phyloP scores from a whole-genome alignment of 2,888 invertebrate species.

The Xestoiulus laeticollis region DNA sequence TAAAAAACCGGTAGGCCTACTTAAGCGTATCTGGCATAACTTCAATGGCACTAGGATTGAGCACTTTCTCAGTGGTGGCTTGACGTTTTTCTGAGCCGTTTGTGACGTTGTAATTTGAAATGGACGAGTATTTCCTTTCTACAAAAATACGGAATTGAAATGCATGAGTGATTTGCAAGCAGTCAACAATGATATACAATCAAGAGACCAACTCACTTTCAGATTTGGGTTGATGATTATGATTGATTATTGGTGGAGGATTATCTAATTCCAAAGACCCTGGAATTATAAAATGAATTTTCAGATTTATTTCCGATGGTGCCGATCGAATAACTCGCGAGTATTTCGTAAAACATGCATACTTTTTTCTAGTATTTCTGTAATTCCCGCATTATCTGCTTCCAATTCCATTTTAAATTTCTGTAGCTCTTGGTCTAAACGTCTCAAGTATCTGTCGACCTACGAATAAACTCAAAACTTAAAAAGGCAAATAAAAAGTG shows the following conservation, averaged over 20 bases:
- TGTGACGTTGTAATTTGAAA: conserved; percentile 46
- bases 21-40: conserved; percentile 46
- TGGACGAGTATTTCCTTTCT: conserved; percentile 56
- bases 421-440: conserved; percentile 88
- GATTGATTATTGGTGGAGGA: conserved; percentile 60
- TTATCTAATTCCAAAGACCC: conserved; percentile 88
- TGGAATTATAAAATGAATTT: conserved; percentile 59
- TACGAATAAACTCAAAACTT: conserved; percentile 56
- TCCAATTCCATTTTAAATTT: conserved; percentile 99
- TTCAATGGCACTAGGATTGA: conserved; percentile 48
- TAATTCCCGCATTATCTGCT: conserved; percentile 98
- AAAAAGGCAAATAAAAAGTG: background rate
- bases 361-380: conserved; percentile 90
- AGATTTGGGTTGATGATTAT: conserved; percentile 60
- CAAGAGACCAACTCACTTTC: conserved; percentile 61
- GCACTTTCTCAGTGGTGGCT: conserved; percentile 50
- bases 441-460: conserved; percentile 87
- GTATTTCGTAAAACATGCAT: conserved; percentile 53
- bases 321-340: background rate
- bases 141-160: background rate
- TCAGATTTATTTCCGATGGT: background rate
- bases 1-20: background rate
- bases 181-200: background rate
- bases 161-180: background rate
- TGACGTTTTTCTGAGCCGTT: conserved; percentile 55